A percentile compares a stretch with the other conserved stretches of the same genome.
These are phyloP conservation scores for Oncorhynchus nerka DNA, from an alignment of 2,113 vertebrate species.

Conservation along the genomic window DNA sequence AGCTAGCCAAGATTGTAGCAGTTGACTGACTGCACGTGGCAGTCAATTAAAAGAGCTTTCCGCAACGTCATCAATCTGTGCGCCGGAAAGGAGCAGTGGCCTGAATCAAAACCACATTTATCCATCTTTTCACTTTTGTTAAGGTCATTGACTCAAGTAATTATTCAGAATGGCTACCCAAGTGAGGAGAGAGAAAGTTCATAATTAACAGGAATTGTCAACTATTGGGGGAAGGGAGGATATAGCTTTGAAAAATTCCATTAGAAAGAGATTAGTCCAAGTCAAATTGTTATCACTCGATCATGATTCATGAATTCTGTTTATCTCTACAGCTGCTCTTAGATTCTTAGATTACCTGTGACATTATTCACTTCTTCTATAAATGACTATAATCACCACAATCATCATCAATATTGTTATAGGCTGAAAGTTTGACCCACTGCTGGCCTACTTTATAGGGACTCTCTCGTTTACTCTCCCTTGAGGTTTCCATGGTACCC, in stretches of 20 bases:
- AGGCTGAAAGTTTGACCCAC: background rate
- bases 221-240: background rate
- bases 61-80: constrained; percentile 3
- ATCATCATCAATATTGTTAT: background rate
- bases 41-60: background rate
- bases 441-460: background rate
- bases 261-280: background rate
- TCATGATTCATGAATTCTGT: background rate
- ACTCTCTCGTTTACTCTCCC: background rate
- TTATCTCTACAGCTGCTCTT: background rate
- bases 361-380: background rate
- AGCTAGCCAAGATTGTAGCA: background rate
- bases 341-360: background rate
- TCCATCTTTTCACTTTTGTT: background rate
- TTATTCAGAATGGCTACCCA: constrained; percentile 1
- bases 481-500: background rate
- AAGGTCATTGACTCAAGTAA: constrained; percentile 16
- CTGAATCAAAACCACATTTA: background rate
- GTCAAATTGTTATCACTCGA: background rate
- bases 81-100: no score
- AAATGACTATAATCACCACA: background rate
- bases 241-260: background rate
- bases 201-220: background rate
- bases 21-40: background rate
- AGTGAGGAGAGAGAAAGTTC: background rate